Percentiles rank a stretch among this genome's conserved stretches.
Conservation (phyloP, 2,888 invertebrate species). For the Neria commutata region DNA sequence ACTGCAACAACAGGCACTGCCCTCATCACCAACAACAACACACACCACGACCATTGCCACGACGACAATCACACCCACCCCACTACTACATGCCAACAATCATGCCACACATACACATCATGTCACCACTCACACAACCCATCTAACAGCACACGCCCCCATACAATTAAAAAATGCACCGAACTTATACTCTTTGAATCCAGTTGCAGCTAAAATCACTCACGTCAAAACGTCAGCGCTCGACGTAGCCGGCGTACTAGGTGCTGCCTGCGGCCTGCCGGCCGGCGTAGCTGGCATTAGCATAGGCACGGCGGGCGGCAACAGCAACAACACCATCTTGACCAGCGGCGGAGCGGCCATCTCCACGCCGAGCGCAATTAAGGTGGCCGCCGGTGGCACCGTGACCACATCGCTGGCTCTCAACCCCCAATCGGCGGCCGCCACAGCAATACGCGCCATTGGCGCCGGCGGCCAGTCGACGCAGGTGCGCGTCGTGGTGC, state of each 20-base stretch:
- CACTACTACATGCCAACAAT: constrained; percentile 32
- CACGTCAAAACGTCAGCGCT: constrained; percentile 63
- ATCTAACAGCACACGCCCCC: constrained; percentile 35
- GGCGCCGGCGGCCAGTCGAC: constrained; percentile 57
- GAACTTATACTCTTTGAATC: constrained; percentile 52
- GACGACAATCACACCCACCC: constrained; percentile 29
- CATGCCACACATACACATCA: too few relatives aligned
- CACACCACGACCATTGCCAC: constrained; percentile 30
- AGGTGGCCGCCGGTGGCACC: constrained; percentile 43
- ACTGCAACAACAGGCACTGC: constrained; percentile 29
- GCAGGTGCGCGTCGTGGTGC: constrained; percentile 59
- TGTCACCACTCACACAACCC: constrained; percentile 35
- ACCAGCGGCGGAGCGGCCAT: constrained; percentile 36
- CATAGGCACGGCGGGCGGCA: constrained; percentile 23
- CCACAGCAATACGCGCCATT: constrained; percentile 45
- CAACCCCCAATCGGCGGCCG: constrained; percentile 46
- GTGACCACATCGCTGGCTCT: constrained; percentile 42
- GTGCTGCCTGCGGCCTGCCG: neutral
- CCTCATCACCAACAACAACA: constrained; percentile 41
- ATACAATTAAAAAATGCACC: constrained; percentile 44
- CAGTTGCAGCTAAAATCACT: constrained; percentile 64
- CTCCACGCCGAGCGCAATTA: constrained; percentile 41
- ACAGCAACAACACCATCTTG: constrained; percentile 33
- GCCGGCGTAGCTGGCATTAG: constrained; percentile 29
- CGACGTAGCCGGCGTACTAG: constrained; percentile 30